Evolutionary conservation across 2,888 invertebrate species (phyloP).

Genomic region (Eulithis testata): DNA sequence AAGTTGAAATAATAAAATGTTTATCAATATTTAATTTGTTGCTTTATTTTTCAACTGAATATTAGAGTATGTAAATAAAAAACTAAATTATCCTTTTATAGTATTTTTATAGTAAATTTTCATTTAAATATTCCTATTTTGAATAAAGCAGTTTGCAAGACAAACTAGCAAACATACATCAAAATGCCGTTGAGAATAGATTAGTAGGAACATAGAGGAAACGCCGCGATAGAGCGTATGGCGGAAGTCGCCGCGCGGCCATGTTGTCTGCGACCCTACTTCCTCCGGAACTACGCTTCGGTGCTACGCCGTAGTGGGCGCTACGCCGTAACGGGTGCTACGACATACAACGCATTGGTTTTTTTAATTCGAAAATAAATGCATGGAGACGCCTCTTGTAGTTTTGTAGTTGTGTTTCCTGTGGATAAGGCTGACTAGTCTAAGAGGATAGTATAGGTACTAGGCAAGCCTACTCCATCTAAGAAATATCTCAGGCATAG

Average conservation of each 20-base stretch:
- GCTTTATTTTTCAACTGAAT: slow-evolving; percentile 11
- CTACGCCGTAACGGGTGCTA: slow-evolving; percentile 35
- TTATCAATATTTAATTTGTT: slow-evolving; percentile 43
- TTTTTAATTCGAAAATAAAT: neutral
- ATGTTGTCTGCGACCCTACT: slow-evolving; percentile 65
- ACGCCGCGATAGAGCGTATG: slow-evolving; percentile 50
- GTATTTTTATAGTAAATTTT: no score
- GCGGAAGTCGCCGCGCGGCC: slow-evolving; percentile 67
- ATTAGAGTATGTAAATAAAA: neutral
- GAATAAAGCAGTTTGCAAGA: neutral
- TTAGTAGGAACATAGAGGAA: slow-evolving; percentile 52
- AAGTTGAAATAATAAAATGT: slow-evolving; percentile 64
- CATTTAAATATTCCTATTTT: neutral
- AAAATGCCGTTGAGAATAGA: slow-evolving; percentile 36
- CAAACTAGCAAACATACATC: slow-evolving; percentile 2
- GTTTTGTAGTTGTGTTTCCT: no score
- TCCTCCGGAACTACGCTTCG: slow-evolving; percentile 59
- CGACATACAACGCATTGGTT: slow-evolving; percentile 6
- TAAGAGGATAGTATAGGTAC: no score
- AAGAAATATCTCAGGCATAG: no score
- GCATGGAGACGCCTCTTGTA: neutral
- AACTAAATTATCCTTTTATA: neutral
- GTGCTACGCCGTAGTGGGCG: slow-evolving; percentile 36
- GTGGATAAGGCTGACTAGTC: no score
- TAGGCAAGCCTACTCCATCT: no score